Evolutionary conservation across 2,797 vertebrate genomes (phyloP).

Genomic region (Gephyroberyx darwinii): DNA sequence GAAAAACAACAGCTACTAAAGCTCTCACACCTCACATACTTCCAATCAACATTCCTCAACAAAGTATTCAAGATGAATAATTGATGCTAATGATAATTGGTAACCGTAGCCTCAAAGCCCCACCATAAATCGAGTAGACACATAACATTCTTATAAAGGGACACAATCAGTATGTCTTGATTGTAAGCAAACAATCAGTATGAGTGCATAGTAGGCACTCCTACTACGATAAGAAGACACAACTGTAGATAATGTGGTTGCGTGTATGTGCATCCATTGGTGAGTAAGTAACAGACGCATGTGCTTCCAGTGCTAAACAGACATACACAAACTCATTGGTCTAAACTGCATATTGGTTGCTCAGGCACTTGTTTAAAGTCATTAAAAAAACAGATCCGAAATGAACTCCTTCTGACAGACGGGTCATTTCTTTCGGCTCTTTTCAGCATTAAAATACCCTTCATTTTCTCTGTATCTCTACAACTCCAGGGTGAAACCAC

Average conservation of each 20-base stretch:
- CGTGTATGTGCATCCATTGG: neutral
- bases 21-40: slow-evolving; percentile 4
- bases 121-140: slow-evolving; percentile 22
- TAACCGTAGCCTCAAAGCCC: slow-evolving; percentile 28
- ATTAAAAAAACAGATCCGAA: slow-evolving; percentile 31
- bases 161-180: slow-evolving; percentile 57
- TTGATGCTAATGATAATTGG: slow-evolving; percentile 11
- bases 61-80: slow-evolving; percentile 18
- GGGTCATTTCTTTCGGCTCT: slow-evolving; percentile 29
- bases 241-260: slow-evolving; percentile 22
- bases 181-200: slow-evolving; percentile 23
- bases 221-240: slow-evolving; percentile 50
- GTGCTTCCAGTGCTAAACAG: slow-evolving; percentile 58
- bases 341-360: slow-evolving; percentile 73
- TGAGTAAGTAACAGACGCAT: slow-evolving; percentile 14
- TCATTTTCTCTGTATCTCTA: slow-evolving; percentile 4
- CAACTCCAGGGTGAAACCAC: slow-evolving; percentile 20
- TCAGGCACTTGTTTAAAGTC: slow-evolving; percentile 79
- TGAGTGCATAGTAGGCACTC: slow-evolving; percentile 16
- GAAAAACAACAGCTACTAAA: neutral
- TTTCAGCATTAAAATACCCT: slow-evolving; percentile 20
- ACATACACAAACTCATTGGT: slow-evolving; percentile 55
- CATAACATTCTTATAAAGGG: slow-evolving; percentile 52
- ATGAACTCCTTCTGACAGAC: slow-evolving; percentile 19
- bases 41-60: slow-evolving; percentile 29